Percentiles rank a stretch among this genome's conserved stretches.
phyloP scores from a whole-genome alignment of 1,140 invertebrate species.

The Caenorhabditis briggsae region DNA sequence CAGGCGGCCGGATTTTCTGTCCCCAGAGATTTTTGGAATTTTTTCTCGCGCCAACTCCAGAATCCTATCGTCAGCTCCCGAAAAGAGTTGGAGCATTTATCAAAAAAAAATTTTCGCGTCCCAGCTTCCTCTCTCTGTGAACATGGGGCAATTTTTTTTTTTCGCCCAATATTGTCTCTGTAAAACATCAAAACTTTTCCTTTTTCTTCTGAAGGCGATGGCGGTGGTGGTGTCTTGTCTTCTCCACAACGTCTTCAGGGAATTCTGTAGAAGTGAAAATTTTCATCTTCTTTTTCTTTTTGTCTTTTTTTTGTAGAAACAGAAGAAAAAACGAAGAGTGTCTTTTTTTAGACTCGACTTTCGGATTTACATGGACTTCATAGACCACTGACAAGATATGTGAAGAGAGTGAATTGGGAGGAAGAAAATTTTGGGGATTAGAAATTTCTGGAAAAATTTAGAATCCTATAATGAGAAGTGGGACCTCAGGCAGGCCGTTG shows the following conservation, averaged over 20 bases:
- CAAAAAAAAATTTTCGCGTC: constrained; percentile 21
- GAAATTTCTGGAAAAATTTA: too few relatives aligned
- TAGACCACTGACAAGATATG: constrained; percentile 18
- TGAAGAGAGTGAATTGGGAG: not conserved
- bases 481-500: too few relatives aligned
- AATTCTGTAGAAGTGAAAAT: constrained; percentile 22
- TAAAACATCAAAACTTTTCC: constrained; percentile 51
- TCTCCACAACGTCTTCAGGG: not conserved
- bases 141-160: not conserved
- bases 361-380: not conserved
- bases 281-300: constrained; percentile 31
- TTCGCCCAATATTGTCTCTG: not conserved
- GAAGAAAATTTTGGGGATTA: not conserved
- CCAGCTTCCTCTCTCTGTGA: not conserved
- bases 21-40: not conserved
- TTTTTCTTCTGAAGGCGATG: not conserved
- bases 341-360: constrained; percentile 21
- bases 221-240: not conserved
- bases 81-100: not conserved
- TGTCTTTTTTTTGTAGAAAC: constrained; percentile 1
- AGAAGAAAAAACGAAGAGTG: not conserved
- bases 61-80: constrained; percentile 24
- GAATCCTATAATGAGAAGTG: too few relatives aligned
- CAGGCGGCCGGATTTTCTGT: too few relatives aligned
- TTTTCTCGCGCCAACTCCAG: not conserved